These are phyloP conservation scores for Lagria hirta DNA, from an alignment of 2,888 invertebrate genomes.

Conservation along the genomic window DNA sequence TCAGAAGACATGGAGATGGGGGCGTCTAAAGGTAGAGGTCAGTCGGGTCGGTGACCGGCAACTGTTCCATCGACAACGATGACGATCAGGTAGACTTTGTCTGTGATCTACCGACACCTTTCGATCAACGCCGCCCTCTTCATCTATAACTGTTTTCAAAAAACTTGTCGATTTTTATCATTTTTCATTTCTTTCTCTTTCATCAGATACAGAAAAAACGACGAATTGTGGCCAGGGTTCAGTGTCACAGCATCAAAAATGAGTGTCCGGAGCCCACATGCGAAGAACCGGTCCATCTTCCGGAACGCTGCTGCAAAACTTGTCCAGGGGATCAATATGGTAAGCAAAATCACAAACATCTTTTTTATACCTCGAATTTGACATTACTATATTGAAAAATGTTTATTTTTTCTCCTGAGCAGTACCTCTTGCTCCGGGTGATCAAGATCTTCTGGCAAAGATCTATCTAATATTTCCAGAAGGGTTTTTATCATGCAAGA, in stretches of 20 bases:
- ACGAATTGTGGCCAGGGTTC: constrained; percentile 83
- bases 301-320: constrained; percentile 89
- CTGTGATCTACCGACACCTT: constrained; percentile 51
- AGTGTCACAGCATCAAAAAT: constrained; percentile 88
- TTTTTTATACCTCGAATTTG: constrained; percentile 1
- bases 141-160: constrained; percentile 13
- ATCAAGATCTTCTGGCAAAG: too few species aligned
- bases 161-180: too few species aligned
- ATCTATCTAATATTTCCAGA: too few species aligned
- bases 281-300: constrained; percentile 79
- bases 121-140: constrained; percentile 35
- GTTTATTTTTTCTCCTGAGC: too few species aligned
- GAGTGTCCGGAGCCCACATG: constrained; percentile 88
- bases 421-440: too few species aligned
- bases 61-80: constrained; percentile 42
- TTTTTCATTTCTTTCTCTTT: too few species aligned
- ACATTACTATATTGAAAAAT: too few species aligned
- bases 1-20: constrained; percentile 45
- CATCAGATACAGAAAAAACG: constrained; percentile 83
- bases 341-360: constrained; percentile 44
- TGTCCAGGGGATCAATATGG: constrained; percentile 72
- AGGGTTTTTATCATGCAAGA: too few species aligned
- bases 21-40: constrained; percentile 52
- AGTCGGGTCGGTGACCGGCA: constrained; percentile 51
- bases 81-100: too few species aligned